phyloP scores from a whole-genome alignment of 2,888 invertebrate species.

The Tipula lateralis region DNA sequence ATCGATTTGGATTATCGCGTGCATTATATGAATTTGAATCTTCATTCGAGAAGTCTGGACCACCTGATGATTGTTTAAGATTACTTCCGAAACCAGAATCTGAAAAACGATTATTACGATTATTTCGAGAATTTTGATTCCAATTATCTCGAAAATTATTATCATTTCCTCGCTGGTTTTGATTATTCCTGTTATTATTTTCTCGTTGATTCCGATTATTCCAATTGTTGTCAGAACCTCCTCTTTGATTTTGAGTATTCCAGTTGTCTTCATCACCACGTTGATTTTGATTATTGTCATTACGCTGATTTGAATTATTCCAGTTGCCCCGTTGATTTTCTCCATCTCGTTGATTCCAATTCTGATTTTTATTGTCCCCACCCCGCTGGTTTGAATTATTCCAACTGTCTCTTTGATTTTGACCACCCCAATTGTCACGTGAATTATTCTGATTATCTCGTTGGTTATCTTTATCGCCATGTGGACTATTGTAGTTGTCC shows the following conservation, averaged over 20 bases:
- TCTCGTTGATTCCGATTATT: background rate
- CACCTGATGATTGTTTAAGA: background rate
- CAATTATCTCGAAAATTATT: background rate
- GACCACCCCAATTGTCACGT: background rate
- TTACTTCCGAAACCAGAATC: background rate
- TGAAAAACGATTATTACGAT: background rate
- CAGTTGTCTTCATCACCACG: background rate
- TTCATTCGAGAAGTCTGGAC: background rate
- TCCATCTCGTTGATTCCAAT: background rate
- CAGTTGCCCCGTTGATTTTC: background rate
- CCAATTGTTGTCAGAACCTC: background rate
- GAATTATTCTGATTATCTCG: background rate
- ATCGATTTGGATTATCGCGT: background rate
- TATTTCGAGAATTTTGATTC: background rate
- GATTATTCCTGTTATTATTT: background rate
- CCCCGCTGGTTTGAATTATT: background rate
- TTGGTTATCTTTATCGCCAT: background rate
- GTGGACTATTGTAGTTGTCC: background rate
- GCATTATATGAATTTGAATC: background rate
- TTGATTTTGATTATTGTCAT: background rate
- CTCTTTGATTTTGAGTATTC: background rate
- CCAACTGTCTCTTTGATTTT: background rate
- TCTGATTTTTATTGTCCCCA: background rate
- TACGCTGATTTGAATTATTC: background rate
- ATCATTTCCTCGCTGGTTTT: background rate